Conservation (phyloP, 2,888 invertebrate genomes). For the Mystacides longicornis region DNA sequence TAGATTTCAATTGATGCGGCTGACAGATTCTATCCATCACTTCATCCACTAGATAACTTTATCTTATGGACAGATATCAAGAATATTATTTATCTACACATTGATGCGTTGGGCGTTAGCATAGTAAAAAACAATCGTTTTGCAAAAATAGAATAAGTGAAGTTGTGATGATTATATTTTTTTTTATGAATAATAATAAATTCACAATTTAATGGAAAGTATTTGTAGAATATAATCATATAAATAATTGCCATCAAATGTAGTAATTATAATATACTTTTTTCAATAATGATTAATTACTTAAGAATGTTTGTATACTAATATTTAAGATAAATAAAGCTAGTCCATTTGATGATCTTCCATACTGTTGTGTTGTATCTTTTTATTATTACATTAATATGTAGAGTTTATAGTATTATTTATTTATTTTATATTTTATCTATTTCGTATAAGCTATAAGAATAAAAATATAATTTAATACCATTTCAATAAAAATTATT, state of each 20-base stretch:
- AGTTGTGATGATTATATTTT: not conserved
- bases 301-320: slow-evolving; percentile 7
- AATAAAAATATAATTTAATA: no score
- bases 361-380: slow-evolving; percentile 6
- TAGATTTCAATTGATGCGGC: no score
- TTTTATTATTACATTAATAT: not conserved
- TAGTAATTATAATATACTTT: not conserved
- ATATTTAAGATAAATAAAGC: not conserved
- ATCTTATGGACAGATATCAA: no score
- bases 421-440: not conserved
- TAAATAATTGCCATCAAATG: not conserved
- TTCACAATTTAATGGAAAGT: not conserved
- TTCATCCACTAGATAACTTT: no score
- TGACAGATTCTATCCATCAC: no score
- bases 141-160: no score
- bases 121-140: no score
- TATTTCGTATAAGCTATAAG: no score
- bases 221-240: not conserved
- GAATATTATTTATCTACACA: no score
- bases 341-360: slow-evolving; percentile 20
- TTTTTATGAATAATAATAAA: not conserved
- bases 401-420: not conserved
- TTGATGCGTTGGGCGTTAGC: no score
- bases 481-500: no score
- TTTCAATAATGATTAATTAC: no score